A percentile compares a stretch with the other conserved stretches of the same genome.
Conservation (phyloP, 2,797 vertebrate genomes). For the Myioborus melanocephalus region DNA sequence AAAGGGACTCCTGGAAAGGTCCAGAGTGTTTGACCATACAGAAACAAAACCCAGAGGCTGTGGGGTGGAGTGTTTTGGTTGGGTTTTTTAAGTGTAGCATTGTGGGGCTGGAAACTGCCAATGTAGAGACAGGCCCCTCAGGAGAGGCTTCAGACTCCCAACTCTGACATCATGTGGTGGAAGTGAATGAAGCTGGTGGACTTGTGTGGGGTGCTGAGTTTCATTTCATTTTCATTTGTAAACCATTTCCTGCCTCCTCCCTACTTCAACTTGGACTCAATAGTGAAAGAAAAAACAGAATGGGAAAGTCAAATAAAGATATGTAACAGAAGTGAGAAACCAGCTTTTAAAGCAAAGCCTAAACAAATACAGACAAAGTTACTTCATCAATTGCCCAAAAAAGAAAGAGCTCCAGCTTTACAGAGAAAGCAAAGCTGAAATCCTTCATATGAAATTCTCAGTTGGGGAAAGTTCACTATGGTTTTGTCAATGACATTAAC, state of each 20-base stretch:
- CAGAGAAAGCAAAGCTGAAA: neutral
- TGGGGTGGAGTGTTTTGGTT: neutral
- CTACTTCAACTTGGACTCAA: neutral
- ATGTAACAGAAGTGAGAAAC: neutral
- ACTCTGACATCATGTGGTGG: neutral
- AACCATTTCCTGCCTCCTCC: neutral
- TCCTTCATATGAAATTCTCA: neutral
- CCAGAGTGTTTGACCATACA: neutral
- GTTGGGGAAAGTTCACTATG: neutral
- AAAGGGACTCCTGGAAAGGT: neutral
- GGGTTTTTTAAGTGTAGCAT: neutral
- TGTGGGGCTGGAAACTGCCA: neutral
- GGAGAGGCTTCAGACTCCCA: neutral
- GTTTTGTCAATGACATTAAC: neutral
- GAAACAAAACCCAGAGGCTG: neutral
- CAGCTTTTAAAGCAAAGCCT: neutral
- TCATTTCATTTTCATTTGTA: neutral
- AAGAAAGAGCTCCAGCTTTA: neutral
- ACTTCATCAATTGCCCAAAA: neutral
- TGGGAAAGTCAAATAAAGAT: neutral
- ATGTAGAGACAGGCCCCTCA: neutral
- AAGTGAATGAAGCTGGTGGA: neutral
- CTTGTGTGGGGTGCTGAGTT: neutral
- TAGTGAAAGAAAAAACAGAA: neutral
- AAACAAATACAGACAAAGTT: neutral